phyloP scores from a whole-genome alignment of 2,113 vertebrate species.

The Leptodactylus fuscus region DNA sequence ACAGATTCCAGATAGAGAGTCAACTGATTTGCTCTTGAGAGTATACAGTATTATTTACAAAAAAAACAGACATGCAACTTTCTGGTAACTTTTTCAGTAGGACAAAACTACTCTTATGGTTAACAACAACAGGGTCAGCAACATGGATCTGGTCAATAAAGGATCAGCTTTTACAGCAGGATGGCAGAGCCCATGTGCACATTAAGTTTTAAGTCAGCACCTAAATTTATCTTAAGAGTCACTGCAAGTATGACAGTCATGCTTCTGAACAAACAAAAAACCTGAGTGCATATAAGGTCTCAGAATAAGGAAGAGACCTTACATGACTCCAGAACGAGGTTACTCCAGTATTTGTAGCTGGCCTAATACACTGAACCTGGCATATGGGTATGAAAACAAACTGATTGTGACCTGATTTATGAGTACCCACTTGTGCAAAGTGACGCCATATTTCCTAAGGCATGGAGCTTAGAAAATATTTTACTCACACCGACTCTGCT shows the following conservation, averaged over 20 bases:
- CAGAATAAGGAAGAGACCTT: conserved; percentile 20
- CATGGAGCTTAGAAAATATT: neutral
- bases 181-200: conserved; percentile 16
- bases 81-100: too few relatives aligned
- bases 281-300: conserved; percentile 17
- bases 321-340: conserved; percentile 15
- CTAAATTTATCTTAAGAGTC: conserved; percentile 37
- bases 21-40: too few relatives aligned
- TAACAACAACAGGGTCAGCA: neutral
- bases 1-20: too few relatives aligned
- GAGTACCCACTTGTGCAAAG: neutral
- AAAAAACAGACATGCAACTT: too few relatives aligned
- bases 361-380: neutral
- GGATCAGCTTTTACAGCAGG: neutral
- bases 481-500: too few relatives aligned
- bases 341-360: conserved; percentile 25
- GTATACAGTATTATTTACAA: too few relatives aligned
- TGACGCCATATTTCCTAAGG: neutral
- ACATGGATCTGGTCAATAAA: neutral
- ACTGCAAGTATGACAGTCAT: conserved; percentile 28
- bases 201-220: conserved; percentile 32
- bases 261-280: conserved; percentile 42
- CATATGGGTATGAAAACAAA: neutral
- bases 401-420: neutral
- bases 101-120: too few relatives aligned